A percentile compares a stretch with the other conserved stretches of the same genome.
phyloP scores from a whole-genome alignment of 2,113 vertebrate species.

The Grantiella picta region DNA sequence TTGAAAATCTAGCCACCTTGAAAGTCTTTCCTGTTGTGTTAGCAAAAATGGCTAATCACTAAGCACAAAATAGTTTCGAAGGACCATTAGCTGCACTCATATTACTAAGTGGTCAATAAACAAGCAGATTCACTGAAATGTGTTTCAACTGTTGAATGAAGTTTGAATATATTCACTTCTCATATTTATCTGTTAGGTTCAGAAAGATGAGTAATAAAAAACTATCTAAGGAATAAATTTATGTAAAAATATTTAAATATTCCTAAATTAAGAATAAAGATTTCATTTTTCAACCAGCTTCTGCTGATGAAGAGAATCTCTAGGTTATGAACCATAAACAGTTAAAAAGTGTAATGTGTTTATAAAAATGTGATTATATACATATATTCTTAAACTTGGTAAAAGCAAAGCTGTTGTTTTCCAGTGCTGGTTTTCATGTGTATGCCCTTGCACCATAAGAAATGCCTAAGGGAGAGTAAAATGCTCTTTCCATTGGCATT shows the following conservation, averaged over 20 bases:
- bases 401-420: background rate
- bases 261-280: background rate
- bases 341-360: background rate
- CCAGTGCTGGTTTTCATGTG: background rate
- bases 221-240: background rate
- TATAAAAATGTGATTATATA: background rate
- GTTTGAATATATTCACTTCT: background rate
- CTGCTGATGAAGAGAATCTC: background rate
- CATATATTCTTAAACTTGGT: background rate
- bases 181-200: background rate
- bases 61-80: background rate
- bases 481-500: background rate
- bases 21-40: background rate
- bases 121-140: background rate
- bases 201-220: background rate
- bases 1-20: background rate
- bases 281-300: background rate
- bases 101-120: background rate
- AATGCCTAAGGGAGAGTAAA: background rate
- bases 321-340: background rate
- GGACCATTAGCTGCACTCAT: background rate
- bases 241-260: background rate
- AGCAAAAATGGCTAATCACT: background rate
- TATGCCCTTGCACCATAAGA: background rate
- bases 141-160: background rate